Conservation (phyloP, 2,797 vertebrate genomes). For the Poliocrania exsul region DNA sequence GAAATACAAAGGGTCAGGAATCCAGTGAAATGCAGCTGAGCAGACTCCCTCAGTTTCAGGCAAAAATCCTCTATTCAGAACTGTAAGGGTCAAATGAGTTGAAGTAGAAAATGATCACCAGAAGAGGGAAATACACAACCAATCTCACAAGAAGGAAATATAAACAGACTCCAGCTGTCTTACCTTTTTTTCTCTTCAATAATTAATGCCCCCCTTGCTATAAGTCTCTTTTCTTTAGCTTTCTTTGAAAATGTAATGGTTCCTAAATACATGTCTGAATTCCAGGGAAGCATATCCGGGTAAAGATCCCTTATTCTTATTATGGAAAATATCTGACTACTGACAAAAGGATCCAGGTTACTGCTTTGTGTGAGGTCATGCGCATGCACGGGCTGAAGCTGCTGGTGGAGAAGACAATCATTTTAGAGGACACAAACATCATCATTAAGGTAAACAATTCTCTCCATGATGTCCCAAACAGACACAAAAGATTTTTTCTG, state of each 20-base stretch:
- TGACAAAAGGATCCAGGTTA: slow-evolving; percentile 77
- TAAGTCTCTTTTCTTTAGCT: background rate
- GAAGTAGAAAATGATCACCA: background rate
- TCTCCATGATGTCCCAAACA: background rate
- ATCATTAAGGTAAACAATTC: slow-evolving; percentile 70
- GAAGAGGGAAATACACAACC: background rate
- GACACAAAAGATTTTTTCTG: background rate
- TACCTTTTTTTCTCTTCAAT: background rate
- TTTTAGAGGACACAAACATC: slow-evolving; percentile 73
- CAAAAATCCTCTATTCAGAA: background rate
- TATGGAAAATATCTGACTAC: slow-evolving; percentile 73
- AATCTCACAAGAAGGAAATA: background rate
- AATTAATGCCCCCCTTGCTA: background rate
- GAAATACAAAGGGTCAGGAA: background rate
- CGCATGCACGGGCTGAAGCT: slow-evolving; percentile 25
- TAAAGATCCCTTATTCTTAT: slow-evolving; percentile 70
- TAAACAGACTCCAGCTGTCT: background rate
- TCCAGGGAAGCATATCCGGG: slow-evolving; percentile 66
- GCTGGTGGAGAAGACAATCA: slow-evolving; percentile 77
- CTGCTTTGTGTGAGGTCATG: slow-evolving; percentile 73
- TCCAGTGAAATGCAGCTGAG: background rate
- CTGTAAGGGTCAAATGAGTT: background rate
- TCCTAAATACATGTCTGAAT: background rate
- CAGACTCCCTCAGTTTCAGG: background rate
- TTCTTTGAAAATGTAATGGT: background rate